Conservation (phyloP, 2,797 vertebrate species). For the Arremon brunneinucha region DNA sequence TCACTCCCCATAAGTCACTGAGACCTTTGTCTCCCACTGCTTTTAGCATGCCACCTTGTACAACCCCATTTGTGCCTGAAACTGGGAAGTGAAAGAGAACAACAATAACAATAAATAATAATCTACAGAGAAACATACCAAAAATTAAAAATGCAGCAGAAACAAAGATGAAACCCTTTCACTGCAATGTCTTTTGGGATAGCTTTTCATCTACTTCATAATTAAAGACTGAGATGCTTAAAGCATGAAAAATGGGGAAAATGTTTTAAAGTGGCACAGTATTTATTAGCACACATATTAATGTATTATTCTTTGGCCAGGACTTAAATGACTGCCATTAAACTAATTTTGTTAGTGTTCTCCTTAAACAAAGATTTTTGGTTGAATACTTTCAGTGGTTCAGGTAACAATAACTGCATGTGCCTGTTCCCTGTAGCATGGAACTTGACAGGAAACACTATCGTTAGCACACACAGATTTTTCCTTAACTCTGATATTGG, state of each 20-base stretch:
- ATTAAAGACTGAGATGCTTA: neutral
- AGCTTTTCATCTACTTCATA: neutral
- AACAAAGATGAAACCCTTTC: neutral
- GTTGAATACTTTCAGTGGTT: neutral
- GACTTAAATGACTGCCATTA: neutral
- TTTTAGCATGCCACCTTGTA: neutral
- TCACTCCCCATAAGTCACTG: neutral
- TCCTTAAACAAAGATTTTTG: neutral
- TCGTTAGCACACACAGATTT: neutral
- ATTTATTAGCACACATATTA: neutral
- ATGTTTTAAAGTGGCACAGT: neutral
- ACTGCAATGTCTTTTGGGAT: neutral
- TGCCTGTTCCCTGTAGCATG: neutral
- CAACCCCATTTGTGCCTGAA: neutral
- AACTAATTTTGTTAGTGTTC: neutral
- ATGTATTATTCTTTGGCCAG: neutral
- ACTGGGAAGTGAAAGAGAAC: neutral
- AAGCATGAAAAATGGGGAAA: neutral
- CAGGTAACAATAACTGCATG: slow-evolving; percentile 9
- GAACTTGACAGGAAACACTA: neutral
- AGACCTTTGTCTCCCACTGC: neutral
- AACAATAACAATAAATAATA: neutral
- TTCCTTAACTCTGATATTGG: neutral
- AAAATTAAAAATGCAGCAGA: neutral
- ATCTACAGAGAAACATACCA: neutral